A percentile compares a stretch with the other conserved stretches of the same genome.
phyloP scores from a whole-genome alignment of 2,113 vertebrate species.

The Ursus arctos region DNA sequence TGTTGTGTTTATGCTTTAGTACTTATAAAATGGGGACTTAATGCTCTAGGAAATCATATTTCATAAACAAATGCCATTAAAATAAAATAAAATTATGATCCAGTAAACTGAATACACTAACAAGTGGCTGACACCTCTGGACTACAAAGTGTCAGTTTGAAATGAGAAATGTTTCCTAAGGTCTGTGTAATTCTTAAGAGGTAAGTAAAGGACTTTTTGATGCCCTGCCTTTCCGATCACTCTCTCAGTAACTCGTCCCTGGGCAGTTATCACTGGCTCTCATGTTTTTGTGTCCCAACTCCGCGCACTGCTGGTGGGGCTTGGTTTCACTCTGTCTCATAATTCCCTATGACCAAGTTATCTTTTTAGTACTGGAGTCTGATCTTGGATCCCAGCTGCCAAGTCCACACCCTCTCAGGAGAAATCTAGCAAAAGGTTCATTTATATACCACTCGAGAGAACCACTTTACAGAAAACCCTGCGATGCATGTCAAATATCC shows the following conservation, averaged over 20 bases:
- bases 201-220: neutral
- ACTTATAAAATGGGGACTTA: neutral
- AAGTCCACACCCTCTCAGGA: neutral
- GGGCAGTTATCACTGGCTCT: neutral
- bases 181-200: slow-evolving; percentile 33
- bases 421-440: slow-evolving; percentile 70
- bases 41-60: neutral
- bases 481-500: slow-evolving; percentile 27
- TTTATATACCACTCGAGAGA: slow-evolving; percentile 33
- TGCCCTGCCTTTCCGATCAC: neutral
- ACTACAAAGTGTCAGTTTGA: slow-evolving; percentile 19
- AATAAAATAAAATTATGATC: neutral
- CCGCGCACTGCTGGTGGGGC: neutral
- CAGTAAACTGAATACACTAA: neutral
- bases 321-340: slow-evolving; percentile 14
- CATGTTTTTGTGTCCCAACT: neutral
- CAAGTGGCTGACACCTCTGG: neutral
- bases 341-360: neutral
- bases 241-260: neutral
- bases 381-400: slow-evolving; percentile 61
- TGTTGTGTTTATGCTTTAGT: neutral
- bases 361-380: slow-evolving; percentile 54
- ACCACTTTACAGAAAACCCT: slow-evolving; percentile 61
- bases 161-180: neutral
- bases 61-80: neutral